Percentiles rank a stretch among this genome's conserved stretches.
phyloP scores from a whole-genome alignment of 2,113 vertebrate genomes.

The Oenanthe melanoleuca region DNA sequence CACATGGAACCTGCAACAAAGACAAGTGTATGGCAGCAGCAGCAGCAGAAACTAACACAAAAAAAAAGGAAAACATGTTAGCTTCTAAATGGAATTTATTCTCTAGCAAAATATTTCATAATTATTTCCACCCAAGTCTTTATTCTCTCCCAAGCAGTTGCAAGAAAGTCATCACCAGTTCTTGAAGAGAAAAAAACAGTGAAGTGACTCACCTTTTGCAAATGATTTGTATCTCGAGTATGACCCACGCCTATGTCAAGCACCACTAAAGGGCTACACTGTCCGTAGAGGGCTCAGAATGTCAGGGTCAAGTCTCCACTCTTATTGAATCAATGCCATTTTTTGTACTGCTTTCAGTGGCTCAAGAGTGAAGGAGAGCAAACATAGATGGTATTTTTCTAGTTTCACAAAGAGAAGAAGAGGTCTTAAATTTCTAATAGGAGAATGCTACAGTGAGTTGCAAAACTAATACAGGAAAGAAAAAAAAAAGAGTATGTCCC shows the following conservation, averaged over 20 bases:
- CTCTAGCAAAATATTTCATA: neutral
- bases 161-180: neutral
- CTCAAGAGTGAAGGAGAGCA: neutral
- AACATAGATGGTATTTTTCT: neutral
- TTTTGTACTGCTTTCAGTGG: neutral
- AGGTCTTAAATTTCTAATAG: neutral
- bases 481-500: neutral
- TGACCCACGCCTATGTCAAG: neutral
- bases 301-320: neutral
- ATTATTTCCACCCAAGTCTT: neutral
- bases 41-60: neutral
- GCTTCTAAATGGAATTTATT: neutral
- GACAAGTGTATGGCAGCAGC: constrained; percentile 2
- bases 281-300: neutral
- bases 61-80: neutral
- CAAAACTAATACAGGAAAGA: neutral
- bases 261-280: neutral
- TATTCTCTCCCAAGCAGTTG: neutral
- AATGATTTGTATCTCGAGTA: neutral
- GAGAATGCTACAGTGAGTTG: neutral
- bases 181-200: neutral
- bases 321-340: neutral
- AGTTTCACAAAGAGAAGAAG: neutral
- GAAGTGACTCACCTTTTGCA: neutral
- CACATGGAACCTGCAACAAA: constrained; percentile 42